phyloP scores from a whole-genome alignment of 2,888 invertebrate species.

The Epistrophe grossulariae region DNA sequence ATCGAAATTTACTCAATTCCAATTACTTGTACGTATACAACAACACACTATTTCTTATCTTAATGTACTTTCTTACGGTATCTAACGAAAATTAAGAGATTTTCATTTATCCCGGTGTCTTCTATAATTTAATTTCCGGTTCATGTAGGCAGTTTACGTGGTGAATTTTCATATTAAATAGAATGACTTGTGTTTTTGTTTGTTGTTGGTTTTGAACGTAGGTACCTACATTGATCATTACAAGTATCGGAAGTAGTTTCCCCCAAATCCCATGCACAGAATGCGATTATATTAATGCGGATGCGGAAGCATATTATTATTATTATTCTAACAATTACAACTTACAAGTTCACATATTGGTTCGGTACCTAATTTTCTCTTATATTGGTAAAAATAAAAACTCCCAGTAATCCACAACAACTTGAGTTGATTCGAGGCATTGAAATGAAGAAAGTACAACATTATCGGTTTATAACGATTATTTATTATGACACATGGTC shows the following conservation, averaged over 20 bases:
- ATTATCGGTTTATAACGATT: slow-evolving; percentile 51
- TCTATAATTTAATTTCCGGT: slow-evolving; percentile 71
- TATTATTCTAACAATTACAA: slow-evolving; percentile 46
- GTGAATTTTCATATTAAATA: slow-evolving; percentile 4
- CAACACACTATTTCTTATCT: slow-evolving; percentile 15
- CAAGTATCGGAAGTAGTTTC: slow-evolving; percentile 67
- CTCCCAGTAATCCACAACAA: slow-evolving; percentile 35
- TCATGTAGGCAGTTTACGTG: slow-evolving; percentile 8
- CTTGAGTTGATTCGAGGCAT: slow-evolving; percentile 38
- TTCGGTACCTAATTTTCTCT: background rate
- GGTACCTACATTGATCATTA: slow-evolving; percentile 50
- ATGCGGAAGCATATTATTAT: slow-evolving; percentile 57
- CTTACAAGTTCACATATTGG: background rate
- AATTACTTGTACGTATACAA: slow-evolving; percentile 28
- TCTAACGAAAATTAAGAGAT: slow-evolving; percentile 58
- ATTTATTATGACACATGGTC: slow-evolving; percentile 52
- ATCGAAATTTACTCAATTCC: slow-evolving; percentile 46
- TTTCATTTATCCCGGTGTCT: slow-evolving; percentile 51
- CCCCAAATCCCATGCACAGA: slow-evolving; percentile 45
- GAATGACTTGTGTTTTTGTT: slow-evolving; percentile 17
- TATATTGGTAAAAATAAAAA: background rate
- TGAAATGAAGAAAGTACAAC: slow-evolving; percentile 59
- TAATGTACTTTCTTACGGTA: slow-evolving; percentile 30
- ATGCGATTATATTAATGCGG: slow-evolving; percentile 69
- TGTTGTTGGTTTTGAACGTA: slow-evolving; percentile 34